Base-by-base conservation (phyloP, 1,140 invertebrate species). In the Bombus soroeensis region DNA sequence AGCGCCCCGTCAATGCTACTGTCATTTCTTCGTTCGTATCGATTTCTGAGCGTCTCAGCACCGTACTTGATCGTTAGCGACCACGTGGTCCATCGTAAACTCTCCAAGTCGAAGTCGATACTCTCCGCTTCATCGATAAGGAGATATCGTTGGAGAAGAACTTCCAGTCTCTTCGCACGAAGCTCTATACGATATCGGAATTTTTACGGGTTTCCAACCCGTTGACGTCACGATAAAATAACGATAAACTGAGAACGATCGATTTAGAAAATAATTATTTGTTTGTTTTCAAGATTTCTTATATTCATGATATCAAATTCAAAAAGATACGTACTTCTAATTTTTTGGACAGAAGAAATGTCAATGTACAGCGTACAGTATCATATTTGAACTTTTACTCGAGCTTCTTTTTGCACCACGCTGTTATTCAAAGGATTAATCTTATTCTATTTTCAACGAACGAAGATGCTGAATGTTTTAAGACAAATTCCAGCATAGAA, bases 21-120 rank as follows among this genome's bases (percentile, higher is more conserved):
- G 70, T 87, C 86, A 81, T 76, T 86, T 88, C 85, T 84, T 79
- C 41, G n/a, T 47, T 22, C 62, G 66, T 74, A 81, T 88, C 81
- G 79, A 87, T 88, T 75, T 84, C 64, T 72, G 66, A 74, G 22
- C 18, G 47, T 68, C 62, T 15, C 79, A 32, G 39, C 32, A 39
- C 74, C 62, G 85, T 37, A 43, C n/a, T 10, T 8, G 53, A 32
- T 85, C 53, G 72, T 57, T 66, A 77, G 18, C 25, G 18, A 28
- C 76, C 39, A 28, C 41, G 25, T 66, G 77, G 22, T 9, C 32
- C 77, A 15, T 79, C 66, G 41, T 39, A 39, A 66, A 66, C 5
- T n/a, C 22, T 28, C 2, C 47, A 1, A 32, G 9, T 13, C 22
- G 12, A 62, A 62, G n/a, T 32, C n/a, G 47, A 53, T 53, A 53